Evolutionary conservation across 2,888 invertebrate species (phyloP).

Genomic region (Andrena chrysosceles): DNA sequence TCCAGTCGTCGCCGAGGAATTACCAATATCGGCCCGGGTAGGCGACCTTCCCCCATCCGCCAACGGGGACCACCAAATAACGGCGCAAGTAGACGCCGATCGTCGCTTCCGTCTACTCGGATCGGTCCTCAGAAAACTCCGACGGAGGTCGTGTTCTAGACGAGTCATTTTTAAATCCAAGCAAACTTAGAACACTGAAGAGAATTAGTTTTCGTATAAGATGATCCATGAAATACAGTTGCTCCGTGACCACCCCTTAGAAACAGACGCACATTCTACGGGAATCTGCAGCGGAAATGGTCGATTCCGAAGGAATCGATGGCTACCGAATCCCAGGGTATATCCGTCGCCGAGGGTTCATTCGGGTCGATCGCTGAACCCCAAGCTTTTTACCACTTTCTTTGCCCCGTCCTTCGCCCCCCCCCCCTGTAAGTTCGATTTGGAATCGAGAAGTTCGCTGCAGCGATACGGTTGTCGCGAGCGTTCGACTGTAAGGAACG

Average conservation of each 20-base stretch:
- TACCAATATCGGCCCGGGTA: constrained; percentile 41
- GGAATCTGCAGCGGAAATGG: constrained; percentile 42
- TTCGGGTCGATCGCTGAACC: constrained; percentile 1
- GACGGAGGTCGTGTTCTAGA: too few relatives aligned
- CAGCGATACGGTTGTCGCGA: constrained; percentile 14
- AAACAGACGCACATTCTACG: constrained; percentile 28
- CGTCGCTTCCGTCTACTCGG: constrained; percentile 34
- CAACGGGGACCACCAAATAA: constrained; percentile 36
- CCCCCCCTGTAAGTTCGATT: constrained; percentile 2
- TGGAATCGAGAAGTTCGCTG: neutral
- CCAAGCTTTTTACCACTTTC: neutral
- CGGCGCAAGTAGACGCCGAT: constrained; percentile 36
- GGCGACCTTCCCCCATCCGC: constrained; percentile 43
- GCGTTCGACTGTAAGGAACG: constrained; percentile 23
- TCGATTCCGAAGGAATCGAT: constrained; percentile 32
- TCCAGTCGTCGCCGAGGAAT: constrained; percentile 15
- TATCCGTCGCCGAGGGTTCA: constrained; percentile 26
- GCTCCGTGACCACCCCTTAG: constrained; percentile 19
- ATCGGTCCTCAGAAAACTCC: constrained; percentile 31
- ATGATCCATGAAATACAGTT: too few relatives aligned
- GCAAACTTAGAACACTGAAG: too few relatives aligned
- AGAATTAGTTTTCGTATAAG: too few relatives aligned
- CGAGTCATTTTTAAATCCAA: too few relatives aligned
- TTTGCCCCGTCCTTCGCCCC: neutral
- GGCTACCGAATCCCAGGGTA: neutral